Conservation (phyloP, 2,113 vertebrate genomes). For the Eptesicus fuscus region DNA sequence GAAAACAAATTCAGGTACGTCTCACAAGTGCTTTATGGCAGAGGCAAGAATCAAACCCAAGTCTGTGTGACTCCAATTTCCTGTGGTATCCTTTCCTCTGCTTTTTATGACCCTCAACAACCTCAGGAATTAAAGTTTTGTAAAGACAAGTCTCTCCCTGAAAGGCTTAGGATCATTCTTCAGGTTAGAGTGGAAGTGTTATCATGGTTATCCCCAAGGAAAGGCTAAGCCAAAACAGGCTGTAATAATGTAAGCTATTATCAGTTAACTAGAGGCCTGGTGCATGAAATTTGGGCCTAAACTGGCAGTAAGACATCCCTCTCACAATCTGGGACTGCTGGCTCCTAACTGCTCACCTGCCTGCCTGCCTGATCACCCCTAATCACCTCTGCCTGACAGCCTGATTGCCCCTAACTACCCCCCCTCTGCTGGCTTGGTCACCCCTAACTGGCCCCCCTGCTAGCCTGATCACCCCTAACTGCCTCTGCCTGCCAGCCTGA, state of each 20-base stretch:
- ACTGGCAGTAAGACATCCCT: no score
- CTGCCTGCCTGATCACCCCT: no score
- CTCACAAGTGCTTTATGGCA: not conserved
- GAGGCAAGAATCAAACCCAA: not conserved
- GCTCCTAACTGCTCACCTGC: no score
- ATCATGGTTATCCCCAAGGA: not conserved
- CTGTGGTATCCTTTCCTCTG: not conserved
- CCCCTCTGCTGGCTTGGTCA: no score
- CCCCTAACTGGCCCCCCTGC: no score
- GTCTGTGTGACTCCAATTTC: not conserved
- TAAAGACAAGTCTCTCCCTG: not conserved
- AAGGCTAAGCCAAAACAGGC: not conserved
- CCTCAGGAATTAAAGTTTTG: not conserved
- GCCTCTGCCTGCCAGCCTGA: no score
- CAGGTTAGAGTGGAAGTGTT: not conserved
- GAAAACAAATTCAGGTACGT: not conserved
- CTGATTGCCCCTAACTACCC: no score
- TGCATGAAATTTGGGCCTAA: no score
- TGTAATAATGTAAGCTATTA: not conserved
- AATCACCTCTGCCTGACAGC: no score
- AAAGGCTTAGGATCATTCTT: not conserved
- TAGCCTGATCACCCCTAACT: no score
- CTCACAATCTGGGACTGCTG: no score
- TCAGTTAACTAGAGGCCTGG: not conserved
- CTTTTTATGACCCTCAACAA: not conserved